These are phyloP conservation scores for Tortrix viridana DNA, from an alignment of 2,888 invertebrate genomes.

Conservation along the genomic window DNA sequence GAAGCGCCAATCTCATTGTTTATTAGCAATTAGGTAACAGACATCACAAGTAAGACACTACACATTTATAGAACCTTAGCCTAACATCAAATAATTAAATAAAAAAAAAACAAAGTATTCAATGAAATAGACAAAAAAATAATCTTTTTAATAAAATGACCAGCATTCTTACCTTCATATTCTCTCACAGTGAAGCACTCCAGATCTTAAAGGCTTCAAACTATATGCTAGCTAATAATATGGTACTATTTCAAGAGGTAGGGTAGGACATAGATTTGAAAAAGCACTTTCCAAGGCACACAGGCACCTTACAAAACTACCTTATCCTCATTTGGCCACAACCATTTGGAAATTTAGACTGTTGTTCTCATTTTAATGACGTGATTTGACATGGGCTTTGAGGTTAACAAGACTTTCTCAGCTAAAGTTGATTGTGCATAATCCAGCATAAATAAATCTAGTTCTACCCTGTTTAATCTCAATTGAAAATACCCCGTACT, in stretches of 20 bases:
- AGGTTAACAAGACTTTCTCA: no score
- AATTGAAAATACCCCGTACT: conserved; percentile 8
- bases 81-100: conserved; percentile 31
- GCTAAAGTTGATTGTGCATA: background rate
- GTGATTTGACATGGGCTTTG: no score
- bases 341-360: no score
- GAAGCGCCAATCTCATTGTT: conserved; percentile 54
- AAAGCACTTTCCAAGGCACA: no score
- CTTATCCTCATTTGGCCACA: no score
- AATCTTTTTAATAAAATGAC: conserved; percentile 35
- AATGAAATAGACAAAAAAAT: conserved; percentile 30
- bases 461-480: background rate
- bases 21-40: conserved; percentile 56
- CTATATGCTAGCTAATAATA: conserved; percentile 6
- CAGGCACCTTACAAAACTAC: no score
- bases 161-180: conserved; percentile 32
- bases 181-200: conserved; percentile 22
- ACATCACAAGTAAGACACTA: conserved; percentile 44
- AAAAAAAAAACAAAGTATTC: conserved; percentile 33
- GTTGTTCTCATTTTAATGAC: no score
- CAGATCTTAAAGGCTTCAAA: conserved; percentile 6
- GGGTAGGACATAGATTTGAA: background rate
- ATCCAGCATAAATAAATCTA: background rate
- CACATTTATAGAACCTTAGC: conserved; percentile 33
- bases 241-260: conserved; percentile 1